These are phyloP conservation scores for Monomorium pharaonis DNA, from an alignment of 1,140 invertebrate species.

Conservation along the genomic window DNA sequence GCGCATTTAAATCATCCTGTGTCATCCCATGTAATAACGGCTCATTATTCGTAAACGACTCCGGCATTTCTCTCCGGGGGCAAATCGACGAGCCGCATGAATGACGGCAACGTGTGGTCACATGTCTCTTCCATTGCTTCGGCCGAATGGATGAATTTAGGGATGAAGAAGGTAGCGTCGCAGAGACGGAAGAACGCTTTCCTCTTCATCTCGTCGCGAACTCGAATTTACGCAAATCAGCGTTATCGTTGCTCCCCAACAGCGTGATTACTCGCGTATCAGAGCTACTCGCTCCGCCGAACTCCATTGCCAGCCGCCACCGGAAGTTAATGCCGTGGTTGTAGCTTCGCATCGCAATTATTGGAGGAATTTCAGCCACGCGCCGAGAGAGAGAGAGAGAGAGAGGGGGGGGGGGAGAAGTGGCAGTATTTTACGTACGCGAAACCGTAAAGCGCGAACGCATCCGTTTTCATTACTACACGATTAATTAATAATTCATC, in stretches of 20 bases:
- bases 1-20: not conserved
- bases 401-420: not conserved
- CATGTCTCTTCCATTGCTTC: not conserved
- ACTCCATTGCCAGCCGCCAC: not conserved
- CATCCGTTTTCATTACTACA: not conserved
- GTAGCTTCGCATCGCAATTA: not conserved
- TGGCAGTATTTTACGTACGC: not conserved
- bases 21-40: not conserved
- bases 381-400: not conserved
- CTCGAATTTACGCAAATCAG: not conserved
- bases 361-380: slow-evolving; percentile 30
- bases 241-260: not conserved
- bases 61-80: not conserved
- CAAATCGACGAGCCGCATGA: not conserved
- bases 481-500: slow-evolving; percentile 49
- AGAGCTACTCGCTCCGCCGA: not conserved
- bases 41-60: not conserved
- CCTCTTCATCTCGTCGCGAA: not conserved
- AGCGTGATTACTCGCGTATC: not conserved
- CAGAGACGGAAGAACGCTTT: not conserved
- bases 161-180: not conserved
- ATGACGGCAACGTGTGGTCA: too few relatives aligned
- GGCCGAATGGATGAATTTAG: not conserved
- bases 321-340: slow-evolving; percentile 3
- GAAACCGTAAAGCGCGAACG: not conserved